These are phyloP conservation scores for Scaptodrosophila lebanonensis DNA, from an alignment of 1,140 invertebrate genomes.

Conservation along the genomic window DNA sequence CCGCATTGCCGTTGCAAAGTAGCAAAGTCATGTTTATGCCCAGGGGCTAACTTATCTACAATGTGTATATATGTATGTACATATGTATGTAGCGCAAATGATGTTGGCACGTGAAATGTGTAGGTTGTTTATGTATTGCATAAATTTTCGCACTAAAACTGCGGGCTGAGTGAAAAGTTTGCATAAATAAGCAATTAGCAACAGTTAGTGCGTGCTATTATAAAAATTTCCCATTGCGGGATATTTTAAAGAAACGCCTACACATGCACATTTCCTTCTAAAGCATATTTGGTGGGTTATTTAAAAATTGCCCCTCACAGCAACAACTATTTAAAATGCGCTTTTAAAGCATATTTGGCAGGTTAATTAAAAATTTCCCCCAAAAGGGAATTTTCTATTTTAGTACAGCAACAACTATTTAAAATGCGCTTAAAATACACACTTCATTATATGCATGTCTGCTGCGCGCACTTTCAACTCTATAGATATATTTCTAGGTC, in stretches of 20 bases:
- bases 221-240: constrained; percentile 22
- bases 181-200: constrained; percentile 38
- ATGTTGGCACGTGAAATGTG: constrained; percentile 68
- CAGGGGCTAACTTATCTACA: constrained; percentile 1
- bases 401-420: constrained; percentile 1
- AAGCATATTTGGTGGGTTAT: too few species aligned
- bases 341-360: constrained; percentile 2
- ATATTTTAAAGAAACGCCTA: not conserved
- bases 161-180: constrained; percentile 36
- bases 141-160: constrained; percentile 37
- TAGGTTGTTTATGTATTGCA: constrained; percentile 37
- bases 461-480: constrained; percentile 41
- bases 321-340: too few species aligned
- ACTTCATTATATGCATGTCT: too few species aligned
- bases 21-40: constrained; percentile 56
- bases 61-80: not conserved
- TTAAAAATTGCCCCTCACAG: too few species aligned
- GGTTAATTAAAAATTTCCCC: constrained; percentile 11
- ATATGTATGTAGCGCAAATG: constrained; percentile 9
- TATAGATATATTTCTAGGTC: constrained; percentile 70
- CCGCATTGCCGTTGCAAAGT: constrained; percentile 14
- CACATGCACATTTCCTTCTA: too few species aligned
- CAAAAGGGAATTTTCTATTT: too few species aligned
- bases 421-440: too few species aligned
- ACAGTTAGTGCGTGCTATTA: too few species aligned